Base-by-base conservation (phyloP, 2,888 invertebrate species). In the Physocephala rufipes region DNA sequence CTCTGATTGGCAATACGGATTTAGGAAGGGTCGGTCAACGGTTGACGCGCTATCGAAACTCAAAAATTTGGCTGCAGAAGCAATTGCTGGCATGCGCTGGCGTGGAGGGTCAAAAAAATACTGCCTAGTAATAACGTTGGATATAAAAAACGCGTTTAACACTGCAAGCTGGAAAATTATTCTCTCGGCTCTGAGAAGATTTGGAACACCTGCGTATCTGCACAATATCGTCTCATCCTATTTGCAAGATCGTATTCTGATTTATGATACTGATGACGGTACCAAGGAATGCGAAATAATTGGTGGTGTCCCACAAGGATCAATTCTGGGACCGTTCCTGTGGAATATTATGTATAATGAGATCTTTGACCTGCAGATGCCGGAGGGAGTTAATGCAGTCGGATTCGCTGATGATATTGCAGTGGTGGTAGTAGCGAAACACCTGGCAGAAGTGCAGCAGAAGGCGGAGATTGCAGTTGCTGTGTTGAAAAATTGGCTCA, bases 111-210 rank as follows among this genome's bases (percentile, higher is more conserved):
- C 19, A 9, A 64, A 64, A 16, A 47, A 64, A 24, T 64, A 64
- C 45, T 64, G 64, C 64, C 24, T 45, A 45, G 45, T 19, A 19
- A 13, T 64, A 43, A 64, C 64, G 15, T 24, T 64, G 0, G 64
- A 64, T 2, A 9, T 36, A 7, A 64, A 64, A 64, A n/a, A n/a
- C n/a, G n/a, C 45, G n/a, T 64, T 64, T 3, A 64, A 64, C 12
- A 21, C 19, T 12, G 64, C 64, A 9, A 43, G 45, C 64, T 58
- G 49, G 49, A 15, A 13, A 49, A 49, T 0, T 15, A 49, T 49
- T 19, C 49, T 49, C 16, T n/a, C 4, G 4, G 49, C 49, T 4
- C 49, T 49, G 49, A 16, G 49, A 5, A 49, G n/a, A 1, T 49
- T 49, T 49, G 49, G n/a, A n/a, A n/a, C n/a, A n/a, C n/a, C n/a